A percentile compares a stretch with the other conserved stretches of the same genome.
phyloP scores from a whole-genome alignment of 2,797 vertebrate genomes.

The Helicolenus hilgendorfi region DNA sequence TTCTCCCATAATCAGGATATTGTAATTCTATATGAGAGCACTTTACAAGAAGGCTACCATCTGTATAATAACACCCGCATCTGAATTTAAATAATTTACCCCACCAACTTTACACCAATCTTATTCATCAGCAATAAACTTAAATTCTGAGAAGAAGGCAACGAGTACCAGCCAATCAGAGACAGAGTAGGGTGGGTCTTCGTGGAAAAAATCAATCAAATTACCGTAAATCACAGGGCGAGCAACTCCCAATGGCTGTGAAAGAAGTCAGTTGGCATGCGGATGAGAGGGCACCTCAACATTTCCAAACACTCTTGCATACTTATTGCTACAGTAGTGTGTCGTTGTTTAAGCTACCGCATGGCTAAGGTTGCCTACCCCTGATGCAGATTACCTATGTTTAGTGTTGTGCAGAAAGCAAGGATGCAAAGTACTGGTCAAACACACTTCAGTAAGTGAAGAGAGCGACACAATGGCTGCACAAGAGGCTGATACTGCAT shows the following conservation, averaged over 20 bases:
- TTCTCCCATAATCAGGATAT: neutral
- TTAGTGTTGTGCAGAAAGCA: neutral
- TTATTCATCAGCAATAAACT: neutral
- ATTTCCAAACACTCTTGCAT: neutral
- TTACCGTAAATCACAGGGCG: accelerated
- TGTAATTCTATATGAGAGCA: neutral
- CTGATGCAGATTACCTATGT: neutral
- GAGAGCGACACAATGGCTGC: neutral
- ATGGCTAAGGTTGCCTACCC: neutral
- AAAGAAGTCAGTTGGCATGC: neutral
- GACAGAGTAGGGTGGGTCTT: neutral
- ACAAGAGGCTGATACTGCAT: neutral
- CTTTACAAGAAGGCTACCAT: neutral
- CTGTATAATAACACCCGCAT: neutral
- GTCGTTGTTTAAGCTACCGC: neutral
- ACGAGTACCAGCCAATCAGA: neutral
- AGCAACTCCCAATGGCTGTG: neutral
- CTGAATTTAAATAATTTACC: neutral
- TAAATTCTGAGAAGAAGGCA: neutral
- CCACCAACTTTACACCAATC: neutral
- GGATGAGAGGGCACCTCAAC: neutral
- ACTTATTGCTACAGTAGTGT: neutral
- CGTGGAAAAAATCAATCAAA: neutral
- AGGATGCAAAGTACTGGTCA: neutral
- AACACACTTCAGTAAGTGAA: neutral